These are phyloP conservation scores for Salvelinus sp. DNA, from an alignment of 2,113 vertebrate genomes.

Conservation along the genomic window DNA sequence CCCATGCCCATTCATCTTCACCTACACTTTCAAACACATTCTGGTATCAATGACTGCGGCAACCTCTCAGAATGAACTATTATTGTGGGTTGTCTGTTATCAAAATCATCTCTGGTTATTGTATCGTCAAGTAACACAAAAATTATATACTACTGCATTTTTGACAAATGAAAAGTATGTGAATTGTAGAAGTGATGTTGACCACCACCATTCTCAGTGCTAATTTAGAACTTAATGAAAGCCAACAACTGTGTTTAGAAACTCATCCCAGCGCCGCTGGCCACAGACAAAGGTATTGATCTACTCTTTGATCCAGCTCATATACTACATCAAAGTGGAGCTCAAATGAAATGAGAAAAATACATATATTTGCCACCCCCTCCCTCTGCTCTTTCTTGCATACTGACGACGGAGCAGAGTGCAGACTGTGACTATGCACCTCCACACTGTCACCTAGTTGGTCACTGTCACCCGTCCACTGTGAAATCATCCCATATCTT, in stretches of 20 bases:
- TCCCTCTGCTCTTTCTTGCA: not conserved
- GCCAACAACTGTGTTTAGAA: constrained; percentile 10
- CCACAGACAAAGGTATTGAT: constrained; percentile 43
- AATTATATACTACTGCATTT: not conserved
- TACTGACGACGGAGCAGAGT: not conserved
- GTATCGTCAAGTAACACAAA: not conserved
- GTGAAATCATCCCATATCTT: too few relatives aligned
- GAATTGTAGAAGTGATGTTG: not conserved
- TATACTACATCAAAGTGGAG: constrained; percentile 60
- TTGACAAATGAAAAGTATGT: not conserved
- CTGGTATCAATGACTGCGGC: too few relatives aligned
- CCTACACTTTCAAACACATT: too few relatives aligned
- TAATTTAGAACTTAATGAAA: constrained; percentile 1
- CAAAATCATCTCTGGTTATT: too few relatives aligned
- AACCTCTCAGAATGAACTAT: too few relatives aligned
- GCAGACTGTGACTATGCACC: too few relatives aligned
- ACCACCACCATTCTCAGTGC: too few relatives aligned
- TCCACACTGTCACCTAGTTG: too few relatives aligned
- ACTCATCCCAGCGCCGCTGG: constrained; percentile 24
- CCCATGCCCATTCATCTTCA: too few relatives aligned
- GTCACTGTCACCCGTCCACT: too few relatives aligned
- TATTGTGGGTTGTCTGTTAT: too few relatives aligned
- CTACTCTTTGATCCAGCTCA: constrained; percentile 58
- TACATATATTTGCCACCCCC: constrained; percentile 32
- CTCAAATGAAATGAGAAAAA: constrained; percentile 38